phyloP scores from a whole-genome alignment of 2,113 vertebrate genomes.

The Sinocyclocheilus grahami region DNA sequence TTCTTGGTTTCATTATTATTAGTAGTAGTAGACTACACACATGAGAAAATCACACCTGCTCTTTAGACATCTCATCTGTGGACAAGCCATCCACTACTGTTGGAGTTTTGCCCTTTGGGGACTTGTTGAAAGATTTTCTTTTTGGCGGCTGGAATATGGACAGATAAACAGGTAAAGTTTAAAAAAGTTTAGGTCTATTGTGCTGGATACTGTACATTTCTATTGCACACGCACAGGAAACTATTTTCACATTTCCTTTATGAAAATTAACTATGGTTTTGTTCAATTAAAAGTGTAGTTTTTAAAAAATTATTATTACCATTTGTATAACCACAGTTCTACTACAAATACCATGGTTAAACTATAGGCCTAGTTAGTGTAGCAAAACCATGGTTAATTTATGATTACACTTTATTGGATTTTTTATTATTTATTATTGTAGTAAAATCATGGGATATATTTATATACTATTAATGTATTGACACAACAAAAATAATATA shows the following conservation, averaged over 20 bases:
- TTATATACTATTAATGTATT: no score
- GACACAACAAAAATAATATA: not conserved
- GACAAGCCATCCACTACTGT: conserved; percentile 76
- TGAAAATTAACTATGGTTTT: not conserved
- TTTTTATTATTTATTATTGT: no score
- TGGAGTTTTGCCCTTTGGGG: conserved; percentile 68
- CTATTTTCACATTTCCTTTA: not conserved
- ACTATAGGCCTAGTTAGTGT: no score
- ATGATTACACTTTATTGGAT: no score
- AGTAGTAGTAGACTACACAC: not conserved
- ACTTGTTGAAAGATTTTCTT: conserved; percentile 67
- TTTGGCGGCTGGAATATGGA: conserved; percentile 81
- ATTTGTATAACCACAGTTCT: no score
- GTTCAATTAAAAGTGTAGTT: no score
- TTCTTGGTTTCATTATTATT: not conserved
- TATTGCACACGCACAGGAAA: no score
- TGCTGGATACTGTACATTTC: not conserved
- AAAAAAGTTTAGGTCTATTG: not conserved
- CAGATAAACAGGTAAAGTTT: no score
- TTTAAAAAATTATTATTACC: no score
- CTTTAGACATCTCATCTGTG: conserved; percentile 83
- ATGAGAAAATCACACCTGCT: conserved; percentile 81
- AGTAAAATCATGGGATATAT: no score
- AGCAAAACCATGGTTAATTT: no score
- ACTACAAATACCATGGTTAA: no score